Evolutionary conservation across 2,113 vertebrate genomes (phyloP).

Genomic region (Polypterus senegalus): DNA sequence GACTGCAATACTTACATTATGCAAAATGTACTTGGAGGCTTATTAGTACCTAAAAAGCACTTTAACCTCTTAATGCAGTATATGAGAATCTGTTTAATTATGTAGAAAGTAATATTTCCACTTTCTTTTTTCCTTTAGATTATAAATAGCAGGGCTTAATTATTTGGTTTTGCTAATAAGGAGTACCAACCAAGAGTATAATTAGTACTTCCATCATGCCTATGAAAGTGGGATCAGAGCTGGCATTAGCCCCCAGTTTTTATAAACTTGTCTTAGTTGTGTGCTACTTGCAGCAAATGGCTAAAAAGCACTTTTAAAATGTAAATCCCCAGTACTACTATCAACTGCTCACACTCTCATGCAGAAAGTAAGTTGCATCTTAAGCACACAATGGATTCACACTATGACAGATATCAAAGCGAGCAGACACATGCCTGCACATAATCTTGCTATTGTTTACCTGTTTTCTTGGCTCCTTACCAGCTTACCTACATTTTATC

Average conservation of each 20-base stretch:
- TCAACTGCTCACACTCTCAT: constrained; percentile 19
- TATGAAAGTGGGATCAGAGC: background rate
- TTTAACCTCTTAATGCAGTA: no score
- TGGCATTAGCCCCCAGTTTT: background rate
- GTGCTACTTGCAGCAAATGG: constrained; percentile 19
- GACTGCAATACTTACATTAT: no score
- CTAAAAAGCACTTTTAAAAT: constrained; percentile 26
- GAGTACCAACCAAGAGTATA: background rate
- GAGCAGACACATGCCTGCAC: constrained; percentile 10
- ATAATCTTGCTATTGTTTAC: constrained; percentile 28
- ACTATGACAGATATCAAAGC: constrained; percentile 14
- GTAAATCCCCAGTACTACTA: constrained; percentile 24
- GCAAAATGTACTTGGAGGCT: no score
- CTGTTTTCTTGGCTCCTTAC: constrained; percentile 7
- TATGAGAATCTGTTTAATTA: no score
- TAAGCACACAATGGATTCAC: constrained; percentile 11
- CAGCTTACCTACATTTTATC: constrained; percentile 16
- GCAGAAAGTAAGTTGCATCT: constrained; percentile 8
- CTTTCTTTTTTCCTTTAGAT: no score
- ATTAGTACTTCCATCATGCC: background rate
- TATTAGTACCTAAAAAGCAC: no score
- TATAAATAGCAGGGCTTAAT: no score
- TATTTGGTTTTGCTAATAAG: background rate
- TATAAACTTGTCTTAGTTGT: constrained; percentile 3
- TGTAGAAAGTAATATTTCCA: no score